phyloP scores from a whole-genome alignment of 2,888 invertebrate species.

The Apodemia mormo region DNA sequence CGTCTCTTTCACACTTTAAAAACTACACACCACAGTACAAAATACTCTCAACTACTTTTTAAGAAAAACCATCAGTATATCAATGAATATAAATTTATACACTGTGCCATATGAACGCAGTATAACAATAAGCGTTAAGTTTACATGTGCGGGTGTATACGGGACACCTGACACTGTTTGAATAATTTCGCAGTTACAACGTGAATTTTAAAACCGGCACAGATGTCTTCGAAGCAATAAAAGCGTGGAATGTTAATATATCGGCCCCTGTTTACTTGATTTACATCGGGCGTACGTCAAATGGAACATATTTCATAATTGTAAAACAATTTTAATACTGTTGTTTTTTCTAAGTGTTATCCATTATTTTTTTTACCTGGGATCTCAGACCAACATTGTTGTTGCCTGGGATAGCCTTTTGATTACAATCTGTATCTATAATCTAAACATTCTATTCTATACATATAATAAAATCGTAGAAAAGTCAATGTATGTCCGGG shows the following conservation, averaged over 20 bases:
- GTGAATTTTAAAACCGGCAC: conserved; percentile 63
- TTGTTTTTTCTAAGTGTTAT: too few relatives aligned
- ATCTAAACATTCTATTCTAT: too few relatives aligned
- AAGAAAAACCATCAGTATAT: conserved; percentile 5
- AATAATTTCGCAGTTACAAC: conserved; percentile 71
- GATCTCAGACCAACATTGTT: too few relatives aligned
- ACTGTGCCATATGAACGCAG: conserved; percentile 37
- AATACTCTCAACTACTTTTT: conserved; percentile 13
- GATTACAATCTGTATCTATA: too few relatives aligned
- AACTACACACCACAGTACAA: conserved; percentile 48
- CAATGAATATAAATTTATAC: conserved; percentile 30
- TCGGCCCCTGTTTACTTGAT: conserved; percentile 36
- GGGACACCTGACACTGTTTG: conserved; percentile 70
- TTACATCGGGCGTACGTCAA: conserved; percentile 13
- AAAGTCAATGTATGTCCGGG: too few relatives aligned
- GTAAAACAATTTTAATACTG: conserved; percentile 7
- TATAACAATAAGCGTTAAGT: conserved; percentile 46
- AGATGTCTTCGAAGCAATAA: conserved; percentile 62
- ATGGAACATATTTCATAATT: conserved; percentile 13
- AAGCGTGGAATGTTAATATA: conserved; percentile 45
- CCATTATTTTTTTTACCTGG: too few relatives aligned
- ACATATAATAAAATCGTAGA: too few relatives aligned
- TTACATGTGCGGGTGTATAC: conserved; percentile 56
- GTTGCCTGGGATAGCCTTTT: too few relatives aligned
- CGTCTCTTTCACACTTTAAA: conserved; percentile 54